Evolutionary conservation across 2,113 vertebrate genomes (phyloP), one percentile per base, ranked within the genome.

Genomic region (Chlorodrepanis virens): DNA sequence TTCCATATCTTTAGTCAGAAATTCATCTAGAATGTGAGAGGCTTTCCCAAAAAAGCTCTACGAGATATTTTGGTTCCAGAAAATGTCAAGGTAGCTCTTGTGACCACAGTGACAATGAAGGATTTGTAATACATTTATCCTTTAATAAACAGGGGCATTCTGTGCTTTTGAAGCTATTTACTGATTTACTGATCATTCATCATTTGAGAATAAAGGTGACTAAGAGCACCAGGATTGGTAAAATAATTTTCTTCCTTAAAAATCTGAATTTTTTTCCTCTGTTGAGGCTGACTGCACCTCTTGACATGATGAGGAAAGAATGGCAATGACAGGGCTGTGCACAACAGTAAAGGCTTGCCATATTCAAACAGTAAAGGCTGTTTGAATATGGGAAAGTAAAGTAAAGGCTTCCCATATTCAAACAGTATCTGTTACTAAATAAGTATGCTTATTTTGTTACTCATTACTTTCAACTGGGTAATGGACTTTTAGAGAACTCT

Each of bases 181-280:
- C 65, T 95, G 59, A 87, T 47, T 59, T 82, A 79, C 65, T 95
- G 59, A 87, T 47, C 49, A 75, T 87, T 87, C 10, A 50, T 82
- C 39, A 77, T 83, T 94, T 72, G 25, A 84, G 59, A 97, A 95
- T 83, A 96, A 94, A 96, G 89, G 47, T 97, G 93, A 97, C 91
- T 91, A 96, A 98, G 94, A 93, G 96, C 69, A 95, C 27, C 69
- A 86, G 94, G 95, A 92, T 75, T 97, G 88, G 59, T 78, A 78
- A 92, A 97, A 68, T 80, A 50, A 87, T 86, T 95, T 95, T 91
- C 27, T 88, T 85, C 81, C 49, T 88, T 87, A 71, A 28, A 90
- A 63, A n/a, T 74, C 29, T 74, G 75, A 52, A 40, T 1, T 12
- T 63, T 64, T 94, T 95, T 95, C 18, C 37, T 59, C 35, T 94